These are phyloP conservation scores for Tenthredo mesomela DNA, from an alignment of 2,888 invertebrate species.

Conservation along the genomic window DNA sequence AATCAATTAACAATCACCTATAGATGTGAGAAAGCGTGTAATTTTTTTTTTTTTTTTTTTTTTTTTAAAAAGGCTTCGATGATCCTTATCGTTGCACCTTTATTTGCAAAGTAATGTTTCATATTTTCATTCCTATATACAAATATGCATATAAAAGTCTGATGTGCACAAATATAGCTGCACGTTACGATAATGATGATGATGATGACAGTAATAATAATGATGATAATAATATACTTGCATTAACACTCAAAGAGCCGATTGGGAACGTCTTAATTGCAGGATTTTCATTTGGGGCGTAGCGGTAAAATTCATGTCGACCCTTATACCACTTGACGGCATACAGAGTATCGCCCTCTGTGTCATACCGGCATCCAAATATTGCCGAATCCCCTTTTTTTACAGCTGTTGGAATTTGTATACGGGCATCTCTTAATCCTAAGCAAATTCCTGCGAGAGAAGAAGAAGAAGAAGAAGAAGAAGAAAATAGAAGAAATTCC, in stretches of 20 bases:
- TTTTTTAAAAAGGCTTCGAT: neutral
- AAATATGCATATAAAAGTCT: neutral
- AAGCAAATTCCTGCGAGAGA: slow-evolving; percentile 71
- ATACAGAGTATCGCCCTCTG: slow-evolving; percentile 74
- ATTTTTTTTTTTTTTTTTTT: neutral
- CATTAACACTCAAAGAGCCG: slow-evolving; percentile 73
- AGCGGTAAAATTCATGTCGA: slow-evolving; percentile 75
- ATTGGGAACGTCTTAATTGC: slow-evolving; percentile 73
- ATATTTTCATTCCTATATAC: neutral
- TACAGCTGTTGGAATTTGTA: slow-evolving; percentile 75
- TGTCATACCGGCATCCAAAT: slow-evolving; percentile 75
- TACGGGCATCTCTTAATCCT: slow-evolving; percentile 73
- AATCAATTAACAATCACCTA: neutral
- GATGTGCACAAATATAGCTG: neutral
- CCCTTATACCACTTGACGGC: slow-evolving; percentile 77
- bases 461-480: neutral
- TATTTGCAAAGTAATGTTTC: neutral
- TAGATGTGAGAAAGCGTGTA: neutral
- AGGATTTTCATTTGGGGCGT: slow-evolving; percentile 73
- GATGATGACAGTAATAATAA: no score
- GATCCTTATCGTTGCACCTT: neutral
- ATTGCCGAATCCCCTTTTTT: slow-evolving; percentile 73
- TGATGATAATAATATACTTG: slow-evolving; percentile 62
- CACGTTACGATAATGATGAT: neutral
- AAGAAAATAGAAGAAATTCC: neutral